Evolutionary conservation across 2,888 invertebrate species (phyloP).

Genomic region (Hypomecis punctinalis): DNA sequence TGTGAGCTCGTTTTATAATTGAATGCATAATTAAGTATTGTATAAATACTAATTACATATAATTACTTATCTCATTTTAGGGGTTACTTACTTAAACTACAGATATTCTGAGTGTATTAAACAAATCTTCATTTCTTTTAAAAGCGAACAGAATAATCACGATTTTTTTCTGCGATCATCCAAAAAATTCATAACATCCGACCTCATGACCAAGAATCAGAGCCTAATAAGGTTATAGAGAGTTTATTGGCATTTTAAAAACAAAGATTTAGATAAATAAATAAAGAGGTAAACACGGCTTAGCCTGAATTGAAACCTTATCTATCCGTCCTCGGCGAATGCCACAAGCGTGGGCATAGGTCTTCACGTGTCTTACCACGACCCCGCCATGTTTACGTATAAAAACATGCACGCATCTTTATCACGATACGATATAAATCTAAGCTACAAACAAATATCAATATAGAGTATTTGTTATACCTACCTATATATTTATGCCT

Average conservation of each 20-base stretch:
- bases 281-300: conserved; percentile 31
- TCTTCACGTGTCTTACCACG: conserved; percentile 55
- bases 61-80: neutral
- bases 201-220: too few relatives aligned
- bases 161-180: too few relatives aligned
- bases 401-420: conserved; percentile 24
- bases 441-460: neutral
- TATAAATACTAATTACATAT: neutral
- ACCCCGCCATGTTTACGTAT: conserved; percentile 40
- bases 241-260: conserved; percentile 8
- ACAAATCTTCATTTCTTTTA: neutral
- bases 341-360: conserved; percentile 44
- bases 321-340: conserved; percentile 46
- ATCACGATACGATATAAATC: conserved; percentile 13
- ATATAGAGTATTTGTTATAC: too few relatives aligned
- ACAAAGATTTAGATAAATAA: neutral
- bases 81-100: conserved; percentile 12
- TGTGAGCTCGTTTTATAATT: conserved; percentile 5
- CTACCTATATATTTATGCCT: too few relatives aligned
- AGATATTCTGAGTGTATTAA: neutral
- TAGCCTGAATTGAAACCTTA: conserved; percentile 54
- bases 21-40: neutral
- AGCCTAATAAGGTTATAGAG: neutral
- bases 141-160: too few relatives aligned
- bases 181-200: too few relatives aligned